Base-by-base conservation (phyloP, 2,797 vertebrate species). In the Echiichthys vipera region DNA sequence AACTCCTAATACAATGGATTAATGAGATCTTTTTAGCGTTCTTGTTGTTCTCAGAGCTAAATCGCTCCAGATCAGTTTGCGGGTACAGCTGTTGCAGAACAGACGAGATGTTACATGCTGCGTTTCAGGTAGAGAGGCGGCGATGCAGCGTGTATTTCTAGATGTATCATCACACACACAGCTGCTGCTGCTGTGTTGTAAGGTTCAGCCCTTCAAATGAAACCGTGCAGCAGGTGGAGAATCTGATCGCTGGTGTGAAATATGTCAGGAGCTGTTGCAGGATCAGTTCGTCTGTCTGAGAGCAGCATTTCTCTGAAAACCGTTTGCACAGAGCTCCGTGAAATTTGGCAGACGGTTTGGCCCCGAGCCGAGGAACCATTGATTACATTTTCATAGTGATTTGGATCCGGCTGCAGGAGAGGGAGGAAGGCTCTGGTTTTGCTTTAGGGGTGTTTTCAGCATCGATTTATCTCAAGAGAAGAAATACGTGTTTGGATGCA, bases 371-470 rank as follows among this genome's bases (percentile, higher is more conserved):
- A 7, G 7, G 36, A 77, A 12, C 51, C 14, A 59, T 53, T 58
- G 73, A 80, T 79, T 61, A 1, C 53, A 73, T 71, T 59, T 69
- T 71, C 43, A 30, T 7, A 50, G 65, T 47, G 50, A 58, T 63
- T 61, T 72, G 46, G 43, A 37, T 63, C 40, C 37, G 25, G 36
- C 47, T 30, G 45, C n/a, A 8, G 54, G 32, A 50, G 36, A 49
- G 39, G 27, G 36, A 50, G 53, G 8, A 9, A 43, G 13, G 49
- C 27, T 64, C 62, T 32, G 49, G 25, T 58, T 56, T 58, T 49
- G 53, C 63, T 56, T 17, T 14, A 25, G 25, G 11, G n/a, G 46
- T 8, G 36, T 37, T 54, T 68, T 47, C 47, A 18, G 9, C 47
- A 32, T 25, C 24, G n/a, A n/a, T n/a, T n/a, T n/a, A n/a, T n/a